Base-by-base conservation (phyloP, 2,797 vertebrate genomes). In the Antrozous pallidus region DNA sequence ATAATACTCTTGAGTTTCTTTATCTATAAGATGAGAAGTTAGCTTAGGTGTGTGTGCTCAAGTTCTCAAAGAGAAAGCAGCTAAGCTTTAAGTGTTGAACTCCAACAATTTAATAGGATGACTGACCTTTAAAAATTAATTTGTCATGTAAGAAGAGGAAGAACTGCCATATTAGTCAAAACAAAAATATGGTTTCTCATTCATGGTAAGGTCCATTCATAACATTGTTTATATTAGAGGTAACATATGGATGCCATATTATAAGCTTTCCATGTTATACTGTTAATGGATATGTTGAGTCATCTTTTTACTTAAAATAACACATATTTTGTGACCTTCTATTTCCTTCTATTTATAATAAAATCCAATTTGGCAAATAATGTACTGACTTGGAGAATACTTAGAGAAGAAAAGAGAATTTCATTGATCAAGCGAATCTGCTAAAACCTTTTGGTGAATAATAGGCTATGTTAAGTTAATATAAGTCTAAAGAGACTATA, bases 291-390 rank as follows among this genome's bases (percentile, higher is more conserved):
- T 89, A 18, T 86, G 6, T 38, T 58, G 3, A 33, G 8, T 93
- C 51, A 79, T 45, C 69, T 91, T 78, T 95, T 92, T 69, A 65
- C 84, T 88, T 77, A 36, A 82, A 93, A 90, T 40, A 94, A n/a
- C 11, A 54, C 16, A 79, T 85, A 74, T 79, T 79, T 79, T 91
- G 38, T 82, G 56, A 93, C n/a, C 24, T 13, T 93, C 4, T 81
- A 77, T 84, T 91, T 42, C 85, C 31, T 18, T 83, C 8, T 47
- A 61, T 82, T 78, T 93, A 51, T 70, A 95, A n/a, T 42, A 88
- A 74, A 82, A 65, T 82, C 24, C 92, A 28, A 88, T 85, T 26
- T 7, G 79, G 70, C 54, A 47, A 86, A 22, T 85, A 56, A 33
- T 40, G 0, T 82, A 22, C 56, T 70, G 36, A 94, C n/a, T 71